Evolutionary conservation across 2,113 vertebrate species (phyloP).

Genomic region (Lagopus muta): DNA sequence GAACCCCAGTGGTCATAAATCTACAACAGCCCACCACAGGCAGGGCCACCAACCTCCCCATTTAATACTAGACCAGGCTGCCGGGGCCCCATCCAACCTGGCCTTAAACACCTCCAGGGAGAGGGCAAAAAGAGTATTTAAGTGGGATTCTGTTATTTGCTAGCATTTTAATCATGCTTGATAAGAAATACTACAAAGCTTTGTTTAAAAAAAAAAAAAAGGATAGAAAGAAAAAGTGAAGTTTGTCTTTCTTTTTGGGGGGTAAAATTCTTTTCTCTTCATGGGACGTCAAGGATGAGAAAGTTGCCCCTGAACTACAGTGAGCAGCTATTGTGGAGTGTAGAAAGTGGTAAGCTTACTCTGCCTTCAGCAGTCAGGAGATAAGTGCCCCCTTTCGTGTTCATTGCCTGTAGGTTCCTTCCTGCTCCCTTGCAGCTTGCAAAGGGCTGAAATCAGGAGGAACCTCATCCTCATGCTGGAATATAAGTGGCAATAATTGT

Average conservation of each 20-base stretch:
- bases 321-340: neutral
- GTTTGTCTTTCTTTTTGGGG: neutral
- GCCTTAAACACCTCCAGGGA: too few species aligned
- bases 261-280: neutral
- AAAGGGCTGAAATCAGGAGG: neutral
- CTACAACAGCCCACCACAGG: too few species aligned
- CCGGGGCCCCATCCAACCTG: too few species aligned
- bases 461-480: neutral
- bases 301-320: neutral
- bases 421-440: neutral
- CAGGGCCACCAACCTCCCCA: too few species aligned
- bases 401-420: neutral
- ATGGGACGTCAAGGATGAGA: neutral
- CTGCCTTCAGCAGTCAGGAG: rapidly evolving
- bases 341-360: neutral
- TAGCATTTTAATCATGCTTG: neutral
- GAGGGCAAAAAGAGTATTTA: too few species aligned
- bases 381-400: neutral
- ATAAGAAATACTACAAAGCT: neutral
- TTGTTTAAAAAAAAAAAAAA: neutral
- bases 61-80: too few species aligned
- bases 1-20: too few species aligned
- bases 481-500: neutral
- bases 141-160: neutral
- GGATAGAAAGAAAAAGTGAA: neutral